Evolutionary conservation across 2,888 invertebrate species (phyloP).

Genomic region (Papilio protenor): DNA sequence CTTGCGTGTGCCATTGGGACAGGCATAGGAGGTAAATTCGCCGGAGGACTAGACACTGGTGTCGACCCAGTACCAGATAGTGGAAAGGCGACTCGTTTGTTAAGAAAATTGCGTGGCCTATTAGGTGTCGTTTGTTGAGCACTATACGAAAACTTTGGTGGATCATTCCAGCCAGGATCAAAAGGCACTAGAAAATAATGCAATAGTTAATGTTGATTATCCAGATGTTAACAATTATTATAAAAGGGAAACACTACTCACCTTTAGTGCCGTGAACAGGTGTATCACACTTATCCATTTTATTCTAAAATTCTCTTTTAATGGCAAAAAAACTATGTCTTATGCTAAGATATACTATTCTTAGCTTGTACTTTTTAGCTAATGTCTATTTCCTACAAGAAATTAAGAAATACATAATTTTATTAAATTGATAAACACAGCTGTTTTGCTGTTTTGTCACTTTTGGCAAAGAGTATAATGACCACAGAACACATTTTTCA

Average conservation of each 20-base stretch:
- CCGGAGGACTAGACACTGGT: conserved; percentile 51
- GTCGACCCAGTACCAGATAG: conserved; percentile 60
- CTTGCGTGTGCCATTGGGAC: conserved; percentile 52
- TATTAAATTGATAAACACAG: neutral
- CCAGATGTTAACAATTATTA: conserved; percentile 16
- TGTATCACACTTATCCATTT: conserved; percentile 59
- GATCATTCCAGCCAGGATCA: conserved; percentile 85
- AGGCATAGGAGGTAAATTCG: conserved; percentile 65
- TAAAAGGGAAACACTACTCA: conserved; percentile 43
- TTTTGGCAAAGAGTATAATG: neutral
- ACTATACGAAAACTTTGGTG: conserved; percentile 80
- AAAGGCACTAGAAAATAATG: conserved; percentile 63
- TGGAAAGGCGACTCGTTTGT: conserved; percentile 83
- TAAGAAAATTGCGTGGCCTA: conserved; percentile 76
- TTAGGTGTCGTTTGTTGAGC: conserved; percentile 69
- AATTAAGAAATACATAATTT: neutral
- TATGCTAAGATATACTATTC: neutral
- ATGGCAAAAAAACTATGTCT: neutral
- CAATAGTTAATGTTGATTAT: neutral
- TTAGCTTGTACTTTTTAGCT: neutral
- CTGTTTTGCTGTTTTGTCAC: neutral
- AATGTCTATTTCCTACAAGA: neutral
- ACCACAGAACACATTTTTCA: neutral
- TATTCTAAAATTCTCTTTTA: conserved; percentile 11
- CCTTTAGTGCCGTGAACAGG: conserved; percentile 55